Evolutionary conservation across 2,113 vertebrate species (phyloP).

Genomic region (Etheostoma cragini): DNA sequence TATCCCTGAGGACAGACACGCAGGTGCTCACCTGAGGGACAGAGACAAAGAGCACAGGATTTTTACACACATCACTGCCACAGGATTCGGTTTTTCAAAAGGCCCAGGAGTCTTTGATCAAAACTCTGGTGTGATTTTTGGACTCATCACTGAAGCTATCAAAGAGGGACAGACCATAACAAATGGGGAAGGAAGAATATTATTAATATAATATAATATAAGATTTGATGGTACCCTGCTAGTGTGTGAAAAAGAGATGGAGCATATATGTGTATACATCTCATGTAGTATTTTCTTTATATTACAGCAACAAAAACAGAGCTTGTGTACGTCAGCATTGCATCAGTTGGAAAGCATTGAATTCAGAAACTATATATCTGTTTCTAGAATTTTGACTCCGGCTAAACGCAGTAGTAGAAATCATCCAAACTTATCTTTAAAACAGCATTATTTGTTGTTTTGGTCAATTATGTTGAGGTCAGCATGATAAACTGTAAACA

Average conservation of each 20-base stretch:
- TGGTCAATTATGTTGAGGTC: background rate
- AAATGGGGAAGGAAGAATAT: conserved; percentile 38
- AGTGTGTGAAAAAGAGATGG: conserved; percentile 51
- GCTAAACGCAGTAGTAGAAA: background rate
- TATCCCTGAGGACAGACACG: conserved; percentile 97
- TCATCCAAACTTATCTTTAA: conserved; percentile 4
- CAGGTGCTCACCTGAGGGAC: conserved; percentile 92
- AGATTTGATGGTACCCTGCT: conserved; percentile 53
- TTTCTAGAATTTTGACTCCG: background rate
- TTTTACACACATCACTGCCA: conserved; percentile 43
- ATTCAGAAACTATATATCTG: background rate
- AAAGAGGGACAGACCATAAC: conserved; percentile 56
- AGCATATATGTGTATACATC: background rate
- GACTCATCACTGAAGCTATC: conserved; percentile 59
- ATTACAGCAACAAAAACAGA: background rate
- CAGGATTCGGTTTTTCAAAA: conserved; percentile 56
- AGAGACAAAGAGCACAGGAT: conserved; percentile 41
- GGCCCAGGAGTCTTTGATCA: conserved; percentile 63
- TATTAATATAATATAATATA: background rate
- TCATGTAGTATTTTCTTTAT: conserved; percentile 14
- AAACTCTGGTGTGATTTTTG: conserved; percentile 60
- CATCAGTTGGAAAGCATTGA: background rate
- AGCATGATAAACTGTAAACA: conserved; percentile 11
- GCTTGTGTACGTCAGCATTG: background rate
- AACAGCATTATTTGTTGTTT: background rate